Evolutionary conservation across 2,888 invertebrate genomes (phyloP), one percentile per base, ranked within the genome.

Genomic region (Amphimallon solstitiale): DNA sequence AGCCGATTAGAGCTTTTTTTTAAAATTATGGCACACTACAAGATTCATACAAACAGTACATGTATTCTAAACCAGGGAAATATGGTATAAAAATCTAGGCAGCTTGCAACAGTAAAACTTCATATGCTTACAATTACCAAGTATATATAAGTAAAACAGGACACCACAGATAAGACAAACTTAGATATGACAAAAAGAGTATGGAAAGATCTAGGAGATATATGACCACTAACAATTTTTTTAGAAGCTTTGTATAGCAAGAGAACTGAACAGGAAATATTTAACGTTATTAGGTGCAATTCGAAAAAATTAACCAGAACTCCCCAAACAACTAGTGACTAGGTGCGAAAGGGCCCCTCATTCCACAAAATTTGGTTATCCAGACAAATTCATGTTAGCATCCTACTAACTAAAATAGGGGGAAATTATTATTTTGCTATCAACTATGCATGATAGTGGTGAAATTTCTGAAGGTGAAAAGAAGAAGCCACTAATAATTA

Each of bases 151-250:
- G n/a, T n/a, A n/a, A n/a, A n/a, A n/a, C n/a, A n/a, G n/a, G n/a
- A n/a, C n/a, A n/a, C n/a, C n/a, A n/a, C n/a, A n/a, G n/a, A n/a
- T n/a, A n/a, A n/a, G n/a, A n/a, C n/a, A 9, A 52, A 38, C 29
- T 63, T 63, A 52, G 43, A 54, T 2, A 23, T 52, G 15, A 52
- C 9, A 10, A n/a, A n/a, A 23, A 52, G 35, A 7, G 12, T 38
- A n/a, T 38, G 38, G 38, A 38, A 38, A 38, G 12, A 2, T 38
- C 4, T n/a, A 12, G 38, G 10, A 9, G 38, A 38, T n/a, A 38
- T 38, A 12, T 38, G n/a, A 6, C 10, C 34, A 14, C 51, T 51
- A n/a, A 48, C 38, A 38, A 38, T 48, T 48, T 38, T 38, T 38
- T 12, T 17, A 4, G 9, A 48, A n/a, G 17, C 48, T 48, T 7